These are phyloP conservation scores for Uropsilus gracilis DNA, from an alignment of 2,113 vertebrate species.

Conservation along the genomic window DNA sequence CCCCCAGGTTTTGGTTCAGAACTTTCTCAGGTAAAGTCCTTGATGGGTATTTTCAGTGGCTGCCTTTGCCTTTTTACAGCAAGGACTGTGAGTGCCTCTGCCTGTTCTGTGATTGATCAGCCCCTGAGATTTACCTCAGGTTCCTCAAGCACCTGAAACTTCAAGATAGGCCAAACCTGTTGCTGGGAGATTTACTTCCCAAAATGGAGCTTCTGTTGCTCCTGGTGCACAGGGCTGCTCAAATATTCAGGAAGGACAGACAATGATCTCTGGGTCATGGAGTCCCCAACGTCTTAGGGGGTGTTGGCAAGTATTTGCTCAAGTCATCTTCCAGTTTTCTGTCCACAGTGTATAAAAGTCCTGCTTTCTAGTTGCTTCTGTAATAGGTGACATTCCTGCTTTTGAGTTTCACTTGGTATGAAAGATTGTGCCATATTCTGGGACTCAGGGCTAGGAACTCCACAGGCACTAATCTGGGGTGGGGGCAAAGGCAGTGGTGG, in stretches of 20 bases:
- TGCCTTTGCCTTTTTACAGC: not conserved
- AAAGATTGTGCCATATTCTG: not conserved
- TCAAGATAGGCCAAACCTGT: not conserved
- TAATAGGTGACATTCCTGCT: not conserved
- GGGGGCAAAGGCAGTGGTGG: not conserved
- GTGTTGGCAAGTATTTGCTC: not conserved
- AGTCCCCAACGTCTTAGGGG: not conserved
- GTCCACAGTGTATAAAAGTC: not conserved
- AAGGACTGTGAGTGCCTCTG: no score
- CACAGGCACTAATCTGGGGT: accelerated
- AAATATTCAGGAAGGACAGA: not conserved
- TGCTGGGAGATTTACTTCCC: no score
- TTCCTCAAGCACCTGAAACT: not conserved
- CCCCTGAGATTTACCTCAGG: accelerated
- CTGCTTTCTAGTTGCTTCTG: not conserved
- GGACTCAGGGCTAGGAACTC: accelerated
- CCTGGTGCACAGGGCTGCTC: no score
- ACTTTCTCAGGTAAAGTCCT: no score
- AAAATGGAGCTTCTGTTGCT: not conserved
- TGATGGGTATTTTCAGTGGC: not conserved
- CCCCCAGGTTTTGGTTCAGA: no score
- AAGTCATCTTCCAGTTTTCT: not conserved
- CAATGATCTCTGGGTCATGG: not conserved
- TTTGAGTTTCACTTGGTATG: not conserved
- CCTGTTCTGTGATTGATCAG: not conserved